phyloP scores from a whole-genome alignment of 2,888 invertebrate species.

The Barypeithes pellucidus region DNA sequence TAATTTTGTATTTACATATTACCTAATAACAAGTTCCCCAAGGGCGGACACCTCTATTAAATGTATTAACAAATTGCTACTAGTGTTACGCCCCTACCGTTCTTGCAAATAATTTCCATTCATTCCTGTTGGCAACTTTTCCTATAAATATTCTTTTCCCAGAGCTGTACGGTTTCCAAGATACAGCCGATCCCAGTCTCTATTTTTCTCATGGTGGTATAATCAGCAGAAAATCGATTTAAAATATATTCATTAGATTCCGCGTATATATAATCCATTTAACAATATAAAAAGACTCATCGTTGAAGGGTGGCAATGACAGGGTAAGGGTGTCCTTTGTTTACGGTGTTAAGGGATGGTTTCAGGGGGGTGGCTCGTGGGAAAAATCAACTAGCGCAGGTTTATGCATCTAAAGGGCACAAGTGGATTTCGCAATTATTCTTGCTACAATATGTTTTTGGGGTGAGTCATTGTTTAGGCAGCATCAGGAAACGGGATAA shows the following conservation, averaged over 20 bases:
- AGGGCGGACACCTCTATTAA: too few relatives aligned
- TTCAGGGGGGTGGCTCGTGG: constrained; percentile 51
- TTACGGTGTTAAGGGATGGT: constrained; percentile 48
- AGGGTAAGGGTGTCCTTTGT: constrained; percentile 50
- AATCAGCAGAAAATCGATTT: constrained; percentile 15
- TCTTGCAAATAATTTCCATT: too few relatives aligned
- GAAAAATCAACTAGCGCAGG: constrained; percentile 37
- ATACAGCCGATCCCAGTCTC: too few relatives aligned
- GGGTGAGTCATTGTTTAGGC: constrained; percentile 36
- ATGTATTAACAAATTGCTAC: too few relatives aligned
- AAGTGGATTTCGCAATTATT: constrained; percentile 48
- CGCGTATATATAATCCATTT: constrained; percentile 26
- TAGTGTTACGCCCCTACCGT: too few relatives aligned
- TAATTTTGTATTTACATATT: too few relatives aligned
- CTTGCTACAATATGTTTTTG: constrained; percentile 39
- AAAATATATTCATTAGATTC: constrained; percentile 18
- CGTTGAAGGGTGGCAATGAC: constrained; percentile 47
- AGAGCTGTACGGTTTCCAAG: too few relatives aligned
- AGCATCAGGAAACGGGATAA: constrained; percentile 33
- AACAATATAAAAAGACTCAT: constrained; percentile 26
- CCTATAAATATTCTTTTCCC: too few relatives aligned
- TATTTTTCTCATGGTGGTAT: constrained; percentile 16
- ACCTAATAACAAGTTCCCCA: too few relatives aligned
- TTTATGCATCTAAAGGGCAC: constrained; percentile 2
- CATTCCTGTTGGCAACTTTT: too few relatives aligned